Percentiles rank a stretch among this genome's conserved stretches.
Evolutionary conservation across 2,797 vertebrate genomes (phyloP).

Genomic region (Botia kubotai): DNA sequence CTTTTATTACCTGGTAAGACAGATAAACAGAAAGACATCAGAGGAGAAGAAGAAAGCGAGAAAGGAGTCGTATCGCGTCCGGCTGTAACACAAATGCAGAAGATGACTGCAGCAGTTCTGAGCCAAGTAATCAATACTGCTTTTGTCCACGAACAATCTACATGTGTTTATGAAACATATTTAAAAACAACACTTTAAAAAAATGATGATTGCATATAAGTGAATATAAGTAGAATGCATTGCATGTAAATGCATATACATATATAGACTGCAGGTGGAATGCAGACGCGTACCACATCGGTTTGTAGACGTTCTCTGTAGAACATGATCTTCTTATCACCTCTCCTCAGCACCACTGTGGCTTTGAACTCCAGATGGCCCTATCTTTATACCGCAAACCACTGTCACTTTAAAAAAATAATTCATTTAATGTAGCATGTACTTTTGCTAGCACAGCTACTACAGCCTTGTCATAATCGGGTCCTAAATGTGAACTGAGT

Average conservation of each 20-base stretch:
- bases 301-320: not conserved
- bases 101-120: constrained; percentile 84
- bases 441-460: no score
- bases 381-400: not conserved
- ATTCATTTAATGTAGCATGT: no score
- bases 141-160: no score
- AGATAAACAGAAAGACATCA: constrained; percentile 99
- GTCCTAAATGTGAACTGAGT: no score
- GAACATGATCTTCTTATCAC: not conserved
- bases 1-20: constrained; percentile 99
- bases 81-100: constrained; percentile 86
- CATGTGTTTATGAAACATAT: no score
- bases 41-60: constrained; percentile 99
- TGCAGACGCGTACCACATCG: not conserved
- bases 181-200: no score
- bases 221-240: no score
- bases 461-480: no score
- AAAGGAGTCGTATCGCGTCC: constrained; percentile 94
- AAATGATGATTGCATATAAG: no score
- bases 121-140: constrained; percentile 85
- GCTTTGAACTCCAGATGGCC: not conserved
- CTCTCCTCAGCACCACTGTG: not conserved
- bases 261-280: no score
- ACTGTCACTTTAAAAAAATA: no score
- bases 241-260: no score